Evolutionary conservation across 2,888 invertebrate species (phyloP), one percentile per base, ranked within the genome.

Genomic region (Artemia sp.): DNA sequence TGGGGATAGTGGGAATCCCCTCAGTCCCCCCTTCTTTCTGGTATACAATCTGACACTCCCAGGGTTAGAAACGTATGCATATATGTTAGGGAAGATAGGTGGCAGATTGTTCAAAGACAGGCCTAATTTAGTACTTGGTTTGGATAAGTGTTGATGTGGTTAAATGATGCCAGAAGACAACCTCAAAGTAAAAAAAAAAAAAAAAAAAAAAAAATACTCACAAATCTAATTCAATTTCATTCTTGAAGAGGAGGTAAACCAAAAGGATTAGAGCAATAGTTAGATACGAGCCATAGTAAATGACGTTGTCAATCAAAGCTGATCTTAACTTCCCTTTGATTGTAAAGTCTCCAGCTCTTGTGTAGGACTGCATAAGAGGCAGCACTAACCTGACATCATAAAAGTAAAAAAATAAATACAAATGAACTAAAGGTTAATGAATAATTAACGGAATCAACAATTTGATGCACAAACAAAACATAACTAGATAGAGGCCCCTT

Each of bases 311-410:
- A 67, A 95, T 89, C 67, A 97, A 78, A 0, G 98, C 94, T 0
- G 95, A 91, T 77, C 91, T 92, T 5, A 98, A 79, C 81, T 96
- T 96, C 52, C 95, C 94, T 76, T 88, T 86, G 0, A 94, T 86
- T 0, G 91, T 92, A 78, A 98, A 98, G 78, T 98, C 96, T 4
- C 98, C 98, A 2, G 97, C 95, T 80, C 93, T 93, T 71, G 94
- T 90, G 78, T 97, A 98, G 0, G 95, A 96, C 77, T 98, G 98
- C 95, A 98, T 95, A 81, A 98, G 84, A 4, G 98, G 98, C 82
- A 98, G 86, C 70, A 98, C 87, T 24, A 98, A 80, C 93, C 90
- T 90, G 79, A 51, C 82, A 82, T 58, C 73, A 73, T 69, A n/a
- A 38, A 38, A 38, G 38, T 38, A 38, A 38, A 38, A 24, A 38